A percentile compares a stretch with the other conserved stretches of the same genome.
phyloP scores from a whole-genome alignment of 2,113 vertebrate genomes.

The Cyanistes caeruleus region DNA sequence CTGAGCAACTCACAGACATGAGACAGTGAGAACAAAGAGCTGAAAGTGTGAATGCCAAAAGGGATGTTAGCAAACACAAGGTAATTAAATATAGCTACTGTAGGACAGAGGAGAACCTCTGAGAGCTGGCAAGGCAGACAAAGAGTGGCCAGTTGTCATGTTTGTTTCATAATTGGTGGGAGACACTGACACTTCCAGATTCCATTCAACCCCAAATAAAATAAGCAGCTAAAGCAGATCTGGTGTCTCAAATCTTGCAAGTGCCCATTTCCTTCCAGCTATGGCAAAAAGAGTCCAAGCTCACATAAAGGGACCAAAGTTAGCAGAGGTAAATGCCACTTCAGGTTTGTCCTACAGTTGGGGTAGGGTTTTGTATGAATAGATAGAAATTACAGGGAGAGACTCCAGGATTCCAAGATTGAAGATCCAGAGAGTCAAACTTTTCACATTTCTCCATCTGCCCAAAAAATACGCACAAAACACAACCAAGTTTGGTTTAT shows the following conservation, averaged over 20 bases:
- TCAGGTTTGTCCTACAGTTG: neutral
- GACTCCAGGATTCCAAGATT: neutral
- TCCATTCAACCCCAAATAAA: neutral
- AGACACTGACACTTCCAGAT: neutral
- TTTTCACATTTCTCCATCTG: neutral
- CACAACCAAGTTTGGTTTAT: neutral
- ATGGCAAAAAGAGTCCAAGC: neutral
- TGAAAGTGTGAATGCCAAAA: neutral
- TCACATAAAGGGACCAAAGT: neutral
- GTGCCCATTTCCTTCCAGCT: neutral
- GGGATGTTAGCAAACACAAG: neutral
- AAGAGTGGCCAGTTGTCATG: neutral
- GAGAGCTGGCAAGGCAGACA: neutral
- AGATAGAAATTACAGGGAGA: neutral
- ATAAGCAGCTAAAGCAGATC: neutral
- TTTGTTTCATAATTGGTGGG: neutral
- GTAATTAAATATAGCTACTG: neutral
- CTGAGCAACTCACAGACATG: neutral
- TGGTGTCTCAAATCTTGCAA: neutral
- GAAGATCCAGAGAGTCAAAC: neutral
- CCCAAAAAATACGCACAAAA: neutral
- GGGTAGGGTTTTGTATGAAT: neutral
- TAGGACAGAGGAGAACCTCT: neutral
- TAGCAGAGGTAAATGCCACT: neutral
- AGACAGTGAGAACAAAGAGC: neutral